Conservation (phyloP, 2,113 vertebrate species). For the Microcebus lehilahytsara region DNA sequence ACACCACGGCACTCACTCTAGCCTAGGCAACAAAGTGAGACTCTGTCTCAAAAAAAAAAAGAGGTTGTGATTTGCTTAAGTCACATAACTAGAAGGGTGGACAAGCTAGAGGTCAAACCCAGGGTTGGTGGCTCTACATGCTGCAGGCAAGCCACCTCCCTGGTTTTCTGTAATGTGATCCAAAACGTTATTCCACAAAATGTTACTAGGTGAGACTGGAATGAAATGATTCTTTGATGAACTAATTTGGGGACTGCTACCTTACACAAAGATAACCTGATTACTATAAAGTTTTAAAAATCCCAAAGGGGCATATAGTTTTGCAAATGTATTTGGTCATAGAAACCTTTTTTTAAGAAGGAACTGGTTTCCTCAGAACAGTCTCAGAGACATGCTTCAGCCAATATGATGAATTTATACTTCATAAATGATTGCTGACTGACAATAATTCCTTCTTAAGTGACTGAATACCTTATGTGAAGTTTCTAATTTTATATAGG, state of each 20-base stretch:
- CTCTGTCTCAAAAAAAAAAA: background rate
- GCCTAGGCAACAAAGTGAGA: too few species aligned
- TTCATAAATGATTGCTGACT: constrained; percentile 32
- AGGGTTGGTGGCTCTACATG: rapidly evolving
- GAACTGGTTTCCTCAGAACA: background rate
- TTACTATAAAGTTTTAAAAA: background rate
- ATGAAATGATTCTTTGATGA: background rate
- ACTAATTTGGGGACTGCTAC: constrained; percentile 11
- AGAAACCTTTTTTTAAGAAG: background rate
- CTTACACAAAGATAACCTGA: background rate
- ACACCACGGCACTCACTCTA: too few species aligned
- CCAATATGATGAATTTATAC: background rate
- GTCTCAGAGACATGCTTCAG: background rate
- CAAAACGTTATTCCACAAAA: constrained; percentile 6
- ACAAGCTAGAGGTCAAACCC: background rate
- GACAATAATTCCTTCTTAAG: constrained; percentile 60
- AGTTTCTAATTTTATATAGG: constrained; percentile 66
- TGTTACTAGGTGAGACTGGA: background rate
- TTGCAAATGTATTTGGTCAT: background rate
- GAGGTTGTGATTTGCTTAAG: background rate
- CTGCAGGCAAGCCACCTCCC: background rate
- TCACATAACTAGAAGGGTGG: background rate
- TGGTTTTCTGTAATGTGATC: constrained; percentile 8
- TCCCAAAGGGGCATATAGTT: background rate
- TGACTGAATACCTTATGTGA: constrained; percentile 33